phyloP scores from a whole-genome alignment of 2,113 vertebrate genomes.

The Paedocypris sp. region DNA sequence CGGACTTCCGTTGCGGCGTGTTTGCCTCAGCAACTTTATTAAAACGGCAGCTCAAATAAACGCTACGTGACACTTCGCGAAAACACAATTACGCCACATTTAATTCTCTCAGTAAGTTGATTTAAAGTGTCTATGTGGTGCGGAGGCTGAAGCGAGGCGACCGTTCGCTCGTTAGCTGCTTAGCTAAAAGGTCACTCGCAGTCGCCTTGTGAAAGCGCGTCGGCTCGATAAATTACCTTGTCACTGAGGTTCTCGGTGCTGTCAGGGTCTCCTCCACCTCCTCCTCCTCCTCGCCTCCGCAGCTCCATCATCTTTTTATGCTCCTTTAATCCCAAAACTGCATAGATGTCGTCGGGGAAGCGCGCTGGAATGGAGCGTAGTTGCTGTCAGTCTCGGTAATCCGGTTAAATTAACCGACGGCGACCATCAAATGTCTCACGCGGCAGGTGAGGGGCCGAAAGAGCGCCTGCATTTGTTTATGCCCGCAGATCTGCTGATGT shows the following conservation, averaged over 20 bases:
- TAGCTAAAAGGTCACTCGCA: conserved; percentile 16
- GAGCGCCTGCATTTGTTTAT: conserved; percentile 55
- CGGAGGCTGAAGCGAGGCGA: neutral
- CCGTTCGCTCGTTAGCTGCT: conserved; percentile 8
- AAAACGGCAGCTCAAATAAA: neutral
- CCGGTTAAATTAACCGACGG: conserved; percentile 1
- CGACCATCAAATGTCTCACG: neutral
- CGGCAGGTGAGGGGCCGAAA: neutral
- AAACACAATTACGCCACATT: neutral
- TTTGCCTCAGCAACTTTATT: neutral
- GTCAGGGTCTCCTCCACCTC: conserved; percentile 52
- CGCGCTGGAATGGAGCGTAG: neutral
- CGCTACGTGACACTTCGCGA: neutral
- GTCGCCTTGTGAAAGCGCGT: neutral
- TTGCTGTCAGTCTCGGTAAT: conserved; percentile 2
- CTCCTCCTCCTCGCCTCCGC: conserved; percentile 53
- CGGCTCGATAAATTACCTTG: conserved; percentile 45
- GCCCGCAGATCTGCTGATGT: conserved; percentile 40
- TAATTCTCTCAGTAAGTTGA: neutral
- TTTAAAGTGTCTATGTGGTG: neutral
- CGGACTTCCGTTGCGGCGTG: neutral
- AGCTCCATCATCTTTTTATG: conserved; percentile 60
- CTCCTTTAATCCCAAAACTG: conserved; percentile 10
- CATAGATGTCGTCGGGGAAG: conserved; percentile 2
- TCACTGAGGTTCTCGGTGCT: conserved; percentile 58